Conservation (phyloP, 2,888 invertebrate species). For the Selenia dentaria region DNA sequence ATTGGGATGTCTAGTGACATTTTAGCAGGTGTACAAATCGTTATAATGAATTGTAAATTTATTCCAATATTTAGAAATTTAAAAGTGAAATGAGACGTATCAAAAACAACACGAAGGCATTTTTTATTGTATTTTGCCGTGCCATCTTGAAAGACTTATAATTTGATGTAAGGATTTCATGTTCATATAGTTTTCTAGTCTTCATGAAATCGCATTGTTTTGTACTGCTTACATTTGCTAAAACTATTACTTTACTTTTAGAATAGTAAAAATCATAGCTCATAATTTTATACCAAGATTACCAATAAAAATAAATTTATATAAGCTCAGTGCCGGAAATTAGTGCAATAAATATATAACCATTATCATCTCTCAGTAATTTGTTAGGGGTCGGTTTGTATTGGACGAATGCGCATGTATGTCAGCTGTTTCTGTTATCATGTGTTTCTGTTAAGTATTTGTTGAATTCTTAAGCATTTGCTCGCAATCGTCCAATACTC, state of each 20-base stretch:
- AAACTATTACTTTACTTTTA: constrained; percentile 59
- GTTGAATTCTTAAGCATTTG: constrained; percentile 36
- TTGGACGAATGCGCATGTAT: constrained; percentile 39
- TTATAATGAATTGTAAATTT: constrained; percentile 75
- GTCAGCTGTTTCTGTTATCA: constrained; percentile 26
- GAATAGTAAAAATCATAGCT: constrained; percentile 53
- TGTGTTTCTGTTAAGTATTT: constrained; percentile 27
- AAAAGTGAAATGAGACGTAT: constrained; percentile 62
- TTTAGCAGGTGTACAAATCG: constrained; percentile 78
- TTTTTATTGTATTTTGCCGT: constrained; percentile 78
- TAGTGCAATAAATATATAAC: constrained; percentile 46
- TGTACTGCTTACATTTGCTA: constrained; percentile 66
- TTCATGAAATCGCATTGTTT: constrained; percentile 82
- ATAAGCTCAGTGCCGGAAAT: constrained; percentile 59
- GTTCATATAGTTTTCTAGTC: constrained; percentile 83
- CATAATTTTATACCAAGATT: constrained; percentile 59
- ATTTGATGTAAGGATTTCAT: constrained; percentile 80
- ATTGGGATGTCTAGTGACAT: constrained; percentile 75
- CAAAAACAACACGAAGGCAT: constrained; percentile 72
- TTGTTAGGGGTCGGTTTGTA: constrained; percentile 41
- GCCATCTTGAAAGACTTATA: constrained; percentile 83
- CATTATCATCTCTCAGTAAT: constrained; percentile 46
- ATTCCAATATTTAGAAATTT: constrained; percentile 80
- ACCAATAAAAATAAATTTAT: constrained; percentile 46
- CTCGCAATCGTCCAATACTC: constrained; percentile 46